Conservation (phyloP, 2,888 invertebrate genomes). For the Cheilosia grossa region DNA sequence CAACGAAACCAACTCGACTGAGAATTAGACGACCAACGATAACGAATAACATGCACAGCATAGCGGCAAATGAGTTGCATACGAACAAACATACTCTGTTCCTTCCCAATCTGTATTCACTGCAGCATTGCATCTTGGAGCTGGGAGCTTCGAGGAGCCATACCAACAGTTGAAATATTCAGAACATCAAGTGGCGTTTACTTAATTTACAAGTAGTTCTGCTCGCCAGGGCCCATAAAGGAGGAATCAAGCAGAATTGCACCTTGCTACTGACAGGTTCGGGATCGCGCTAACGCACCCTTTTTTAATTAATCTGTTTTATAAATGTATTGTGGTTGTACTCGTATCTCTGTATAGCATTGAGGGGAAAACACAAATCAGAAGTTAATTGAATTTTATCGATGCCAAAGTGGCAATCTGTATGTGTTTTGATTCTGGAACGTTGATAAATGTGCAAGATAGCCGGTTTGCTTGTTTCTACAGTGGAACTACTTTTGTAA, state of each 20-base stretch:
- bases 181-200: slow-evolving; percentile 64
- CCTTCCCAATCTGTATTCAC: neutral
- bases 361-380: slow-evolving; percentile 35
- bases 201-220: slow-evolving; percentile 53
- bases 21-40: slow-evolving; percentile 27
- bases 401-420: slow-evolving; percentile 48
- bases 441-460: slow-evolving; percentile 3
- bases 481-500: neutral
- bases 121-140: neutral
- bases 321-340: slow-evolving; percentile 5
- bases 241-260: slow-evolving; percentile 12
- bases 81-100: neutral
- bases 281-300: slow-evolving; percentile 39
- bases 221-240: slow-evolving; percentile 23
- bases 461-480: neutral
- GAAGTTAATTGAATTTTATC: slow-evolving; percentile 68
- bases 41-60: slow-evolving; percentile 17
- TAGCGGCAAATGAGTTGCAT: slow-evolving; percentile 36
- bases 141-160: slow-evolving; percentile 1
- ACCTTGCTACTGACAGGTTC: slow-evolving; percentile 52
- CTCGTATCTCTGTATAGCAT: neutral
- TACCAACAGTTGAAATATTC: slow-evolving; percentile 36
- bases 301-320: slow-evolving; percentile 67
- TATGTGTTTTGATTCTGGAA: slow-evolving; percentile 6
- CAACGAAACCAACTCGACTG: slow-evolving; percentile 17